These are phyloP conservation scores for Streptopelia turtur DNA, from an alignment of 2,797 vertebrate genomes.

Conservation along the genomic window DNA sequence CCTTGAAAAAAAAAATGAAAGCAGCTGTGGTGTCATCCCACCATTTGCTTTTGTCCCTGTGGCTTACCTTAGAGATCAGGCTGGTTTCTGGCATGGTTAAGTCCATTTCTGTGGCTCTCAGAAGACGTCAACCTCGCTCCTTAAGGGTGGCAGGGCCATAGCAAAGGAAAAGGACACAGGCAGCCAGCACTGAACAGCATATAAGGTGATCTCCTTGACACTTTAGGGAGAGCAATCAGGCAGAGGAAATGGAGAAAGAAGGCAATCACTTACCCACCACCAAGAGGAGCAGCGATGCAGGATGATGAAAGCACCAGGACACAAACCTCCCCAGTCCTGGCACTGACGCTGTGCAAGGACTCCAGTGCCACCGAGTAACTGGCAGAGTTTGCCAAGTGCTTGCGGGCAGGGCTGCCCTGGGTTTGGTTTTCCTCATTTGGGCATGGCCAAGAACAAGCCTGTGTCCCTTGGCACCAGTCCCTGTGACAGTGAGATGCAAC, in stretches of 20 bases:
- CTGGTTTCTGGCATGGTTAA: neutral
- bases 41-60: neutral
- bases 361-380: neutral
- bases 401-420: neutral
- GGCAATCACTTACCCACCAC: too few species aligned
- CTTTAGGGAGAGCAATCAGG: neutral
- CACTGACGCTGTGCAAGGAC: neutral
- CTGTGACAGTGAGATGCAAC: accelerated
- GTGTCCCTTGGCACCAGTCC: slow-evolving; percentile 8
- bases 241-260: neutral
- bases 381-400: neutral
- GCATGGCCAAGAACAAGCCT: neutral
- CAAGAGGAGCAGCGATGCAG: neutral
- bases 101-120: neutral
- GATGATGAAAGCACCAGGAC: accelerated
- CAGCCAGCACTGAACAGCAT: neutral
- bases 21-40: neutral
- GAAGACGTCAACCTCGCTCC: neutral
- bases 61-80: neutral
- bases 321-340: neutral
- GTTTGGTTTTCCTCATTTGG: neutral
- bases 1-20: neutral
- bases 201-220: neutral
- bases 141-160: neutral
- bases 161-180: neutral